Evolutionary conservation across 2,888 invertebrate genomes (phyloP), one percentile per base, ranked within the genome.

Genomic region (Phytoseiulus persimilis): DNA sequence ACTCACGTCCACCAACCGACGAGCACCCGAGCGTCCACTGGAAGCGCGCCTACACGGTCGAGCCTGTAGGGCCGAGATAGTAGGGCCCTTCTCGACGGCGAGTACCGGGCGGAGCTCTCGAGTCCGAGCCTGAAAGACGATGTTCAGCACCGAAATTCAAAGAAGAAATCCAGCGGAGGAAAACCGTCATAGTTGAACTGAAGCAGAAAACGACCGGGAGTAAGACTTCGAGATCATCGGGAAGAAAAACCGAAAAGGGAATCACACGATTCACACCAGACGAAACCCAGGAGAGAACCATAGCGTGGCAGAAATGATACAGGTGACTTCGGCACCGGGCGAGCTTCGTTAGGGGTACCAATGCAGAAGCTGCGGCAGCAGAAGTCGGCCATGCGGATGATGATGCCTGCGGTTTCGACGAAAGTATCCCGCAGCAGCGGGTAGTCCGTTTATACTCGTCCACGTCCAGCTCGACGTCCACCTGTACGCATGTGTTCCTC

Each of bases 331-430:
- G 65, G 65, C 18, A 18, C 28, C 65, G 28, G 65, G 28, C 65
- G 18, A 39, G 14, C 28, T 65, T 65, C 65, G 65, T 65, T 28
- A 23, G 14, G 65, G 65, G 65, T 28, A 65, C 65, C 65, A 65
- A 28, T 65, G 65, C 65, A 65, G 65, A 28, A 65, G 65, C 65
- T 65, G 65, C 65, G 65, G 65, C 65, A 46, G 46, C 46, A 65
- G 65, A 65, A 65, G 28, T 65, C 65, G 28, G 28, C 65, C 65
- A 65, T 65, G 65, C 65, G 65, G 65, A 65, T 23, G 65, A 23
- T 65, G 65, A 65, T 65, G 65, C 65, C 65, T 65, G 65, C 65
- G 65, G 65, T 65, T 65, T 65, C 65, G 65, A 65, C 65, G 65
- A 65, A 65, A 65, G 65, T 65, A 65, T 65, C 65, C 65, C 65